phyloP scores from a whole-genome alignment of 2,797 vertebrate genomes.

The Philypnodon macrostomus region DNA sequence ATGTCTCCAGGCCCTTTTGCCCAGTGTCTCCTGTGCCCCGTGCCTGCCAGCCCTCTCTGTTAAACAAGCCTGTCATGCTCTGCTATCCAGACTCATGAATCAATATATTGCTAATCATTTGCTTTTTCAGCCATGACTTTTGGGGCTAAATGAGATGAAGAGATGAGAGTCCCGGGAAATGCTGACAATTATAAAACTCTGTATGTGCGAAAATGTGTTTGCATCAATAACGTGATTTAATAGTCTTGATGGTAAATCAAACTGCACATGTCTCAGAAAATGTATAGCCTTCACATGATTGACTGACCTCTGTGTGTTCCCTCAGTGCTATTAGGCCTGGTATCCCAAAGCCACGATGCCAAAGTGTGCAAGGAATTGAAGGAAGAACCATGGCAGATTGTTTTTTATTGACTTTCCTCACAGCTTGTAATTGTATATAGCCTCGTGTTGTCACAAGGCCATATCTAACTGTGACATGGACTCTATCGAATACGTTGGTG shows the following conservation, averaged over 20 bases:
- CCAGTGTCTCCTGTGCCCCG: background rate
- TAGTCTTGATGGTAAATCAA: background rate
- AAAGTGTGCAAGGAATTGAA: conserved; percentile 9
- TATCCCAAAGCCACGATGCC: conserved; percentile 5
- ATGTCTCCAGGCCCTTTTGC: background rate
- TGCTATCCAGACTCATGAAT: conserved; percentile 10
- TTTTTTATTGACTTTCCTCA: conserved; percentile 52
- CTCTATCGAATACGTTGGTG: conserved; percentile 31
- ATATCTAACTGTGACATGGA: conserved; percentile 42
- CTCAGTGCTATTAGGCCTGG: background rate
- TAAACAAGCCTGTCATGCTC: conserved; percentile 6
- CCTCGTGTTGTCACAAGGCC: conserved; percentile 35
- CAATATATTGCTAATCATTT: conserved; percentile 18
- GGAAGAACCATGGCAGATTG: conserved; percentile 34
- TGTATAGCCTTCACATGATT: background rate
- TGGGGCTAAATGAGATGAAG: conserved; percentile 15
- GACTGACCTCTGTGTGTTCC: background rate
- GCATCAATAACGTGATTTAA: background rate
- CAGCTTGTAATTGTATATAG: conserved; percentile 41
- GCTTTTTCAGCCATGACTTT: conserved; percentile 5
- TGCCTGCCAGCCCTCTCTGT: conserved; percentile 1
- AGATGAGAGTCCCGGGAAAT: background rate
- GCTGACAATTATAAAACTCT: background rate
- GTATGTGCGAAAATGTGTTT: conserved; percentile 3
- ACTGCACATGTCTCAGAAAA: background rate